Percentiles rank a stretch among this genome's conserved stretches.
These are phyloP conservation scores for Tapirus indicus DNA, from an alignment of 2,797 vertebrate species.

Conservation along the genomic window DNA sequence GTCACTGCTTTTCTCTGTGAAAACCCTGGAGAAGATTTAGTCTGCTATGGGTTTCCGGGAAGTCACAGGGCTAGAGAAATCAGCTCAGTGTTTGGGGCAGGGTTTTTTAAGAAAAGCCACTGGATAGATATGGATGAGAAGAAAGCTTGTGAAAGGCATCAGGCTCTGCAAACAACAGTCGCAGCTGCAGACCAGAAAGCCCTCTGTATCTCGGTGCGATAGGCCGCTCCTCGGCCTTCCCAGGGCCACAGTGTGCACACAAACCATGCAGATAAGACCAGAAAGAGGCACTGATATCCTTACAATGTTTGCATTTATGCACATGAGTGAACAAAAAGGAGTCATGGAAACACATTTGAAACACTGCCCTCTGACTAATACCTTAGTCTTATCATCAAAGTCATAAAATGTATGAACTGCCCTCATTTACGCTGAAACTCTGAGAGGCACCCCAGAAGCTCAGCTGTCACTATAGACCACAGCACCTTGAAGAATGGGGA, in stretches of 20 bases:
- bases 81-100: neutral
- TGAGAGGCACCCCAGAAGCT: neutral
- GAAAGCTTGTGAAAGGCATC: neutral
- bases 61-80: neutral
- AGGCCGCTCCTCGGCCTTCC: neutral
- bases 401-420: neutral
- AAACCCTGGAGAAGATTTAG: neutral
- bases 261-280: neutral
- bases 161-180: neutral
- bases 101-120: neutral
- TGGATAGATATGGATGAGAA: neutral
- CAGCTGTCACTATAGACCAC: neutral
- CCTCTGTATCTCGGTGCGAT: neutral
- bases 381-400: slow-evolving; percentile 14
- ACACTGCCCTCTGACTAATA: neutral
- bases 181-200: slow-evolving; percentile 22
- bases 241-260: neutral
- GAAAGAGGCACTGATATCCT: slow-evolving; percentile 14
- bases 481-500: neutral
- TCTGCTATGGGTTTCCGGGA: neutral
- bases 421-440: neutral
- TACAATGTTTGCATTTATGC: neutral
- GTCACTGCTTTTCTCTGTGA: neutral
- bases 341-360: neutral
- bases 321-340: neutral